A percentile compares a stretch with the other conserved stretches of the same genome.
Conservation (phyloP, 2,797 vertebrate species). For the Sparus aurata region DNA sequence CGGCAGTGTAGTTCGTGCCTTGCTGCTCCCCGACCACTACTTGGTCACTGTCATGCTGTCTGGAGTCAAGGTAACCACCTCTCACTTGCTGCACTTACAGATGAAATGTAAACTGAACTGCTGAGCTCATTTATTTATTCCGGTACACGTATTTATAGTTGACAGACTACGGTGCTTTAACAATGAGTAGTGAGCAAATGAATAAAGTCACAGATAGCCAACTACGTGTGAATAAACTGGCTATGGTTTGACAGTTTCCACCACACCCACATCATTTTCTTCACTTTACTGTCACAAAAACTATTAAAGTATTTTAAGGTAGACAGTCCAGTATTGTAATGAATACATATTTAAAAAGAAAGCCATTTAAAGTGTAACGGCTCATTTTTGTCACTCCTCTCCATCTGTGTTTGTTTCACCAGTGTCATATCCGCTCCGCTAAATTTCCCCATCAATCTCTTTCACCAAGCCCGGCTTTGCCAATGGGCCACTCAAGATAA, state of each 20-base stretch:
- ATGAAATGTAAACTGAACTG: constrained; percentile 6
- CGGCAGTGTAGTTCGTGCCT: constrained; percentile 94
- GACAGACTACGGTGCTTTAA: background rate
- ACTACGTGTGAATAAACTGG: background rate
- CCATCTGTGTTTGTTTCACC: constrained; percentile 38
- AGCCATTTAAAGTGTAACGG: background rate
- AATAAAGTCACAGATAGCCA: background rate
- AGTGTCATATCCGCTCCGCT: constrained; percentile 40
- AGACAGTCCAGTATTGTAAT: background rate
- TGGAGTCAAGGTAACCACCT: constrained; percentile 92
- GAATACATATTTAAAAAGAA: background rate
- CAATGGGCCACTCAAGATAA: constrained; percentile 70
- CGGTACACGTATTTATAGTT: background rate
- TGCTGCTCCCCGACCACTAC: constrained; percentile 96
- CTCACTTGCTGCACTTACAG: background rate
- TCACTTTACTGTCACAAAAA: constrained; percentile 1
- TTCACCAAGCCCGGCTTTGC: constrained; percentile 59
- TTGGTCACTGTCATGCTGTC: constrained; percentile 98
- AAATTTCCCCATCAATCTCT: constrained; percentile 65
- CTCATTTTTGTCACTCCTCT: constrained; percentile 23
- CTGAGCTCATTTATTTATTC: background rate
- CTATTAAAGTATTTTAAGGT: background rate
- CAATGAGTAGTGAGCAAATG: background rate
- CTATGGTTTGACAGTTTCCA: background rate
- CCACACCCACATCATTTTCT: background rate